These are phyloP conservation scores for Pelecanoides urinatrix DNA, from an alignment of 2,113 vertebrate genomes.

Conservation along the genomic window DNA sequence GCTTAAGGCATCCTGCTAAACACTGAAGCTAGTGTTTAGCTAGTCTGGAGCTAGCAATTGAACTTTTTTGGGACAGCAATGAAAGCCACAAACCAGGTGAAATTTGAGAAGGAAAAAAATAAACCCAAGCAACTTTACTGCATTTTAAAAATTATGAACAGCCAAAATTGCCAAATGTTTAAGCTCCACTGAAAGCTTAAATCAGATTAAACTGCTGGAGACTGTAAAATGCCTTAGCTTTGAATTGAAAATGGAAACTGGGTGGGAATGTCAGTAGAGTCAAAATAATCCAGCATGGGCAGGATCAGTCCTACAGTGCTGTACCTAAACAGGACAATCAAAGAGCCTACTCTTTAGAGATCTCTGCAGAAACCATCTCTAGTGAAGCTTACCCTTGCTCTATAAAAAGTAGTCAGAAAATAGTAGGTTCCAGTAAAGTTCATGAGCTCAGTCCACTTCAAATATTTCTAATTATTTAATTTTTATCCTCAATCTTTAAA, in stretches of 20 bases:
- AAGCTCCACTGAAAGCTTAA: neutral
- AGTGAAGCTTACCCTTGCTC: neutral
- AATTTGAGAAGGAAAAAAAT: neutral
- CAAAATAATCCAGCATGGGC: neutral
- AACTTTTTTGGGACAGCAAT: neutral
- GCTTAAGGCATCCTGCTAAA: neutral
- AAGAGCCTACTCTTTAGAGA: neutral
- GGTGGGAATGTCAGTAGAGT: neutral
- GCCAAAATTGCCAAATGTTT: neutral
- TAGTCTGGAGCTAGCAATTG: neutral
- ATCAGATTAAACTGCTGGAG: neutral
- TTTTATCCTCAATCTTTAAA: neutral
- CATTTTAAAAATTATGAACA: neutral
- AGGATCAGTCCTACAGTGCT: no score
- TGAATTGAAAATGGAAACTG: neutral
- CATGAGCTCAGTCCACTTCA: neutral
- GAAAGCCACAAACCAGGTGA: neutral
- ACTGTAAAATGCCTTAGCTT: neutral
- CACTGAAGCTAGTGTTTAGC: no score
- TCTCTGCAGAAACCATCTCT: neutral
- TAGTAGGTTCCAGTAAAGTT: neutral
- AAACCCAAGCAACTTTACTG: neutral
- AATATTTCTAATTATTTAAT: neutral
- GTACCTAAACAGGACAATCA: neutral
- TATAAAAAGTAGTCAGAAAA: neutral